Base-by-base conservation (phyloP, 2,888 invertebrate species). In the Meiosimyza decipiens region DNA sequence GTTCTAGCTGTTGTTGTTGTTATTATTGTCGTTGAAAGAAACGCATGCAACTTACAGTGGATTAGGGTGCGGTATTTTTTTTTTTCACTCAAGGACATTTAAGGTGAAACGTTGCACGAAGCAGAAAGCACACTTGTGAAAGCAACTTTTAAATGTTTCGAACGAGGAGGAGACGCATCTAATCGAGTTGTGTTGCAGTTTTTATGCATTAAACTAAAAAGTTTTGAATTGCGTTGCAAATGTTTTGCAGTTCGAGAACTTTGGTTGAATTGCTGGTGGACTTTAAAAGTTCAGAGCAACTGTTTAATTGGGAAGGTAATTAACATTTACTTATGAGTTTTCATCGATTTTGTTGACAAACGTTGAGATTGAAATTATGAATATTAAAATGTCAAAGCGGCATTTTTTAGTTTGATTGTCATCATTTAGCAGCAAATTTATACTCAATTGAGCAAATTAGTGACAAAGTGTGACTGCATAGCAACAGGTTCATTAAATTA, bases 401-500 rank as follows among this genome's bases (percentile, higher is more conserved):
- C 28, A 28, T 28, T 4, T 28, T 28, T 28, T 28, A 28, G 4
- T 28, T 28, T 3, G 28, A 28, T 28, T 28, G 28, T 28, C 28
- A 28, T 28, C 28, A 3, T 28, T 33, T n/a, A 33, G 33, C 12
- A n/a, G 54, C 18, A 18, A 16, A 22, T 59, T 59, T 59, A 13
- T 28, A 22, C 28, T 59, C 28, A 22, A 16, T 22, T 22, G 59
- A 59, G 6, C 22, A 18, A 16, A 59, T 59, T 22, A 59, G 28
- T 59, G 1, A 59, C 40, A 40, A 40, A 6, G 4, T 0, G 6
- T 40, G 62, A 47, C 0, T 47, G 40, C n/a, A 49, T 13, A 7
- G 64, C 64, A 64, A 64, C 64, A 64, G 64, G 64, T 64, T 64
- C 64, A 64, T 50, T 50, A 28, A 22, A 50, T 28, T 13, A 2